A percentile compares a stretch with the other conserved stretches of the same genome.
Evolutionary conservation across 2,888 invertebrate genomes (phyloP).

Genomic region (Rugalucina vietnamica): DNA sequence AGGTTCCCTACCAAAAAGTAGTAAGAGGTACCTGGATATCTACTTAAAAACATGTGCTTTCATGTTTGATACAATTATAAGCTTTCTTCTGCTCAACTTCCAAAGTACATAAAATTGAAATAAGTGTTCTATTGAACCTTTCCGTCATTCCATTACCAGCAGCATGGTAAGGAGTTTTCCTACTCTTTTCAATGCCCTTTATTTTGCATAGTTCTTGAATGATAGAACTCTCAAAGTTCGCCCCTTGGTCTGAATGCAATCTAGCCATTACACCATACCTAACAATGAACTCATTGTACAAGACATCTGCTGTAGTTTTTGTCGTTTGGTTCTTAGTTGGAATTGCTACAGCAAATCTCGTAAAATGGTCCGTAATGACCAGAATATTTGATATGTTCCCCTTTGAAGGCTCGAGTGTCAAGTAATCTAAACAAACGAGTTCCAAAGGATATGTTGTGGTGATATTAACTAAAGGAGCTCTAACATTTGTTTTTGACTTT

Average conservation of each 20-base stretch:
- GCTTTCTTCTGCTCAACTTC: background rate
- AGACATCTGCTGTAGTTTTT: slow-evolving; percentile 11
- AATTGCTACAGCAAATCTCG: slow-evolving; percentile 4
- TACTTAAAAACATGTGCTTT: background rate
- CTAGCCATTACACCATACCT: background rate
- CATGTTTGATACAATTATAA: slow-evolving; percentile 17
- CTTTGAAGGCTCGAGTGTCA: background rate
- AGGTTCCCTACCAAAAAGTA: background rate
- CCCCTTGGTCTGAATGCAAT: slow-evolving; percentile 9
- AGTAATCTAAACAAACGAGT: background rate
- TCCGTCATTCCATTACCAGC: background rate
- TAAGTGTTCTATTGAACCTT: background rate
- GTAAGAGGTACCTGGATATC: too few species aligned
- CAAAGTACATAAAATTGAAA: background rate
- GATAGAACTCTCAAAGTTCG: slow-evolving; percentile 5
- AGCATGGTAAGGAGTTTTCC: background rate
- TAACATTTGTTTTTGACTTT: background rate
- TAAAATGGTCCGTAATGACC: background rate
- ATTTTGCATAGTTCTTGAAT: slow-evolving; percentile 6
- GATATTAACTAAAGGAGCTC: background rate
- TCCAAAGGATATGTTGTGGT: background rate
- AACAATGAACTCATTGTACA: background rate
- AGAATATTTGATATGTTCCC: background rate
- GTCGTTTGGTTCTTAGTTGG: slow-evolving; percentile 16
- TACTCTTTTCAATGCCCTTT: slow-evolving; percentile 3